Evolutionary conservation across 2,113 vertebrate species (phyloP).

Genomic region (Patagioenas fasciata): DNA sequence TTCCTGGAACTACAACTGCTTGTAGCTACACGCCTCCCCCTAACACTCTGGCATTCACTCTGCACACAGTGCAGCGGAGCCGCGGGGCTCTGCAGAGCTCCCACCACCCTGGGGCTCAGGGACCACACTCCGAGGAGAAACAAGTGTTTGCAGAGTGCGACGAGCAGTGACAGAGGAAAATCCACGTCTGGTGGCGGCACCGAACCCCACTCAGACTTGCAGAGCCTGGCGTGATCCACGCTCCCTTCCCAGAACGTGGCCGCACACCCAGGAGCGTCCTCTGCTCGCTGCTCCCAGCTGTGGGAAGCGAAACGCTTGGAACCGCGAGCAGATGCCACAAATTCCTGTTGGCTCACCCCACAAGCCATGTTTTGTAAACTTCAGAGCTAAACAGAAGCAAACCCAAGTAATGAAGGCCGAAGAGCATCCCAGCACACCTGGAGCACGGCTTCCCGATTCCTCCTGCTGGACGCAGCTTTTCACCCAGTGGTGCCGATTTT

Average conservation of each 20-base stretch:
- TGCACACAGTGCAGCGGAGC: background rate
- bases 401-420: background rate
- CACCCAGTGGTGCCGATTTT: accelerated
- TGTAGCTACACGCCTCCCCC: background rate
- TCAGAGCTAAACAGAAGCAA: background rate
- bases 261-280: background rate
- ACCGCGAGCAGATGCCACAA: background rate
- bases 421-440: background rate
- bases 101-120: background rate
- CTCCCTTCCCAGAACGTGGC: background rate
- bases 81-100: background rate
- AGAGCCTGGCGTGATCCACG: accelerated
- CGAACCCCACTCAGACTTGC: accelerated
- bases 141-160: accelerated
- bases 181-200: background rate
- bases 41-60: background rate
- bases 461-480: accelerated
- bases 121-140: background rate
- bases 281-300: accelerated
- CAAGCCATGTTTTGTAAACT: background rate
- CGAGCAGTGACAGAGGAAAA: background rate
- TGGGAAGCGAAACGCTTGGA: background rate
- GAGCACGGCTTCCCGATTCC: accelerated
- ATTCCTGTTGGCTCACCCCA: background rate
- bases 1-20: background rate